Evolutionary conservation across 2,888 invertebrate genomes (phyloP).

Genomic region (Caenorhabditis drosophilae): DNA sequence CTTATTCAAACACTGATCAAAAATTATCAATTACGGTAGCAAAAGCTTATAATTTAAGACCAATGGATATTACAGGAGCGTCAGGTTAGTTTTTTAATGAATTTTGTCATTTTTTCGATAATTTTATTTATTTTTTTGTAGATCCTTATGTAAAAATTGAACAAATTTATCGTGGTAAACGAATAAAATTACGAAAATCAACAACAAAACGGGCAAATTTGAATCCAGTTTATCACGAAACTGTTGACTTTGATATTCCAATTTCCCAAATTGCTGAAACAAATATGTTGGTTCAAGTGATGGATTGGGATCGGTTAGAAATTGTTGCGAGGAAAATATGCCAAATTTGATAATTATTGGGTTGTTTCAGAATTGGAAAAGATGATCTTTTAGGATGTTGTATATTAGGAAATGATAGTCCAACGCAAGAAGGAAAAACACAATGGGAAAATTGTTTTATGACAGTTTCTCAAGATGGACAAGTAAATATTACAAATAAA

Average conservation of each 20-base stretch:
- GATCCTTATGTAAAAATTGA: constrained; percentile 94
- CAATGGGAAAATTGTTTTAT: constrained; percentile 67
- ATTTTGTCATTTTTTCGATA: constrained; percentile 1
- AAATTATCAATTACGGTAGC: constrained; percentile 87
- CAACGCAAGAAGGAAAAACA: constrained; percentile 61
- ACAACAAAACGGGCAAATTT: constrained; percentile 77
- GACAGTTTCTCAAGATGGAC: constrained; percentile 20
- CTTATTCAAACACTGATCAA: constrained; percentile 88
- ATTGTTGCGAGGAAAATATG: too few species aligned
- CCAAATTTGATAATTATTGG: background rate
- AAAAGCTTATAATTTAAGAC: constrained; percentile 87
- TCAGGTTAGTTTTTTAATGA: constrained; percentile 78
- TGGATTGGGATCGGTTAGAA: constrained; percentile 85
- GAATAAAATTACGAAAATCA: constrained; percentile 91
- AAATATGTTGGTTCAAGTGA: constrained; percentile 82
- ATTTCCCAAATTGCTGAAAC: constrained; percentile 81
- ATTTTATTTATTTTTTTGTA: constrained; percentile 64
- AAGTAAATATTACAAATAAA: too few species aligned
- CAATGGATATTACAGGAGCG: constrained; percentile 91
- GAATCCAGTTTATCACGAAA: constrained; percentile 80
- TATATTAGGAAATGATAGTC: constrained; percentile 69
- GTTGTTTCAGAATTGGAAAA: constrained; percentile 81
- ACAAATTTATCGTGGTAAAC: constrained; percentile 83
- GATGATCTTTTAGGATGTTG: constrained; percentile 85
- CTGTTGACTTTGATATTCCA: constrained; percentile 88